Conservation (phyloP, 2,888 invertebrate species). For the Cinara cedri region DNA sequence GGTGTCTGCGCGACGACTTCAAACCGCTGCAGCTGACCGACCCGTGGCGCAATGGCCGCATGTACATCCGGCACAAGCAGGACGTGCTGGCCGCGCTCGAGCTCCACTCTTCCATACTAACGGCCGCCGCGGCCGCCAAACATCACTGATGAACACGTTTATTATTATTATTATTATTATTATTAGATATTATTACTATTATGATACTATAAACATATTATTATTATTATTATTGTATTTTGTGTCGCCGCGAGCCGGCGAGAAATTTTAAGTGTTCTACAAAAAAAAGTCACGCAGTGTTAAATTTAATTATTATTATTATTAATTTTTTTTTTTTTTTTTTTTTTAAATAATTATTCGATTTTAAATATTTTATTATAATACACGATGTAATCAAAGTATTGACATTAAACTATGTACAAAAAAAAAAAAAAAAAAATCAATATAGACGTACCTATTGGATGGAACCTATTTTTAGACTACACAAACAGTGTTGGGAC, state of each 20-base stretch:
- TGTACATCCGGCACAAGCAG: slow-evolving; percentile 91
- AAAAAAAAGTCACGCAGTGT: not conserved
- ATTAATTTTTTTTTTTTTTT: not conserved
- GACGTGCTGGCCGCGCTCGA: slow-evolving; percentile 86
- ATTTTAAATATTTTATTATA: slow-evolving; percentile 23
- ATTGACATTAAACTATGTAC: slow-evolving; percentile 9
- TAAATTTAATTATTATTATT: too few relatives aligned
- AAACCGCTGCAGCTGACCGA: slow-evolving; percentile 91
- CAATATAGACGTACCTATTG: too few relatives aligned
- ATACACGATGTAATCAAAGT: slow-evolving; percentile 7
- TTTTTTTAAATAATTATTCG: not conserved
- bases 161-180: not conserved
- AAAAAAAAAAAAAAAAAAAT: not conserved
- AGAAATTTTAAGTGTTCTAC: not conserved
- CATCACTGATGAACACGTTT: not conserved
- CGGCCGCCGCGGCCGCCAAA: not conserved
- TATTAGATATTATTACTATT: slow-evolving; percentile 1
- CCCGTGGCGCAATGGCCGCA: slow-evolving; percentile 92
- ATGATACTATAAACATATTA: not conserved
- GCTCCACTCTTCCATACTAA: slow-evolving; percentile 70
- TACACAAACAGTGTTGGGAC: too few relatives aligned
- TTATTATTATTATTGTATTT: too few relatives aligned
- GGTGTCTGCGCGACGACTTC: slow-evolving; percentile 93
- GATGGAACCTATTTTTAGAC: too few relatives aligned
- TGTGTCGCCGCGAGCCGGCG: not conserved